Conservation (phyloP, 2,797 vertebrate species). For the Aeoliscus strigatus region DNA sequence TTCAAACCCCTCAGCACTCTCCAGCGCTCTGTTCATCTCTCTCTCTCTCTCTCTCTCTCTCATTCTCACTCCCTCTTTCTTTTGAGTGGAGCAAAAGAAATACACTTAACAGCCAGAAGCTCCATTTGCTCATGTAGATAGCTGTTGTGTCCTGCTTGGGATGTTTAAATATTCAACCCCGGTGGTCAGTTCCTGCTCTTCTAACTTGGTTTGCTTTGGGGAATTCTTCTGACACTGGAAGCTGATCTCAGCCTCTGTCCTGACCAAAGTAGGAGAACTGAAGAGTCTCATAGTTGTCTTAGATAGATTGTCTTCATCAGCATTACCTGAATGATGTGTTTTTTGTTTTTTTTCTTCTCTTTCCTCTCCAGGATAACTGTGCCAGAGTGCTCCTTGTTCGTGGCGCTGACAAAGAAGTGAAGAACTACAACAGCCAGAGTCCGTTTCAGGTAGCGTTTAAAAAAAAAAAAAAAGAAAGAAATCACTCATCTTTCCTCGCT, state of each 20-base stretch:
- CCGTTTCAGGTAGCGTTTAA: constrained; percentile 86
- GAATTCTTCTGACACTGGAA: constrained; percentile 24
- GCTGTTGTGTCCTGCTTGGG: constrained; percentile 28
- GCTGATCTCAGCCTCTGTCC: constrained; percentile 10
- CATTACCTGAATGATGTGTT: neutral
- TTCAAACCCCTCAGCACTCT: constrained; percentile 67
- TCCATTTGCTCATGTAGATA: constrained; percentile 40
- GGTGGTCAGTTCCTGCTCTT: constrained; percentile 14
- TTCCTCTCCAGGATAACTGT: constrained; percentile 83
- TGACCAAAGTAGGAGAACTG: constrained; percentile 36
- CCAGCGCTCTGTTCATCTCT: constrained; percentile 43
- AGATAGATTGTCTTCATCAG: neutral
- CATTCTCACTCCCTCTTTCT: constrained; percentile 22
- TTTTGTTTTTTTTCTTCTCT: constrained; percentile 1
- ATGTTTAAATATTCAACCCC: constrained; percentile 7
- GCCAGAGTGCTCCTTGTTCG: constrained; percentile 87
- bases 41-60: constrained; percentile 34
- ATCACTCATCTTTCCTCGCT: neutral
- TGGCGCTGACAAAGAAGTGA: constrained; percentile 89
- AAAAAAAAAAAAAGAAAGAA: neutral
- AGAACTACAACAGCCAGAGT: constrained; percentile 94
- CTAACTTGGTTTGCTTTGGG: constrained; percentile 20
- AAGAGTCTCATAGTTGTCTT: neutral
- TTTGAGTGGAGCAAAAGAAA: constrained; percentile 51
- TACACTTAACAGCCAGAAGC: constrained; percentile 39